These are phyloP conservation scores for Pardalotus punctatus DNA, from an alignment of 2,113 vertebrate genomes.

Conservation along the genomic window DNA sequence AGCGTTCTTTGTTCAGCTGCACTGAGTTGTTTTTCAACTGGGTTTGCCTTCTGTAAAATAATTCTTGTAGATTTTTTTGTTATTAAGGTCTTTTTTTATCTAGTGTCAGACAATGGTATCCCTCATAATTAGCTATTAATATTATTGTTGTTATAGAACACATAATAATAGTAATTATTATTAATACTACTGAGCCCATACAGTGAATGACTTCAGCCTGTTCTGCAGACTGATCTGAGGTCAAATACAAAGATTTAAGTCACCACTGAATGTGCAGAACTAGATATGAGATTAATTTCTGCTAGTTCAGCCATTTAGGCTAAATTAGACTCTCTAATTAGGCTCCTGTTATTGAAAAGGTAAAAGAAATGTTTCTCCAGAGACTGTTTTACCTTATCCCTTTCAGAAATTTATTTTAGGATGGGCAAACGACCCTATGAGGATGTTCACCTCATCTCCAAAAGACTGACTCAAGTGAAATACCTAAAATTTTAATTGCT, in stretches of 20 bases:
- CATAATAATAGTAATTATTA: neutral
- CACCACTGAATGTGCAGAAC: neutral
- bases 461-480: neutral
- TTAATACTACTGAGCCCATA: neutral
- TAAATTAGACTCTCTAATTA: conserved; percentile 7
- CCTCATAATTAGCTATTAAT: neutral
- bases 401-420: neutral
- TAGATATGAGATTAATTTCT: neutral
- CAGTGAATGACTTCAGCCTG: neutral
- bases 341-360: neutral
- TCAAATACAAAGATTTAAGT: neutral
- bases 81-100: neutral
- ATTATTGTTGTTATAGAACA: neutral
- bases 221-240: neutral
- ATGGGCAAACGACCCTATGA: neutral
- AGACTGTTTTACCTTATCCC: neutral
- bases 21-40: neutral
- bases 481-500: neutral
- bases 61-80: neutral
- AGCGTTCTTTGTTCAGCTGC: conserved; percentile 4
- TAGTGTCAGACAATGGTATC: rapidly evolving
- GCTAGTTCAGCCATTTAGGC: neutral
- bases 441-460: neutral
- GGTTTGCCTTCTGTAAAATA: neutral
- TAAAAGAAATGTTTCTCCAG: neutral